phyloP scores from a whole-genome alignment of 2,113 vertebrate genomes.

The Scomber japonicus region DNA sequence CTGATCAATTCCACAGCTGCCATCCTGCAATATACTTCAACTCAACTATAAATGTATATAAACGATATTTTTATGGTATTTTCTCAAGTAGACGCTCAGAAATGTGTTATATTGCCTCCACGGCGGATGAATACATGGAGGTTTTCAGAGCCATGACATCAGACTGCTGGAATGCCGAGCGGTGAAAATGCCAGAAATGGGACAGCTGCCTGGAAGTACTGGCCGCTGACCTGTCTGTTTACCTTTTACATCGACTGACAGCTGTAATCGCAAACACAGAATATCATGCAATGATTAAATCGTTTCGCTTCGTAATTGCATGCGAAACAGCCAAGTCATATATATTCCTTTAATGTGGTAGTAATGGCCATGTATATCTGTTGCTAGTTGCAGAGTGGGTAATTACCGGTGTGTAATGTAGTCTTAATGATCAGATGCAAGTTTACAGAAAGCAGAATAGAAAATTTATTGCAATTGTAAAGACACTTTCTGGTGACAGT shows the following conservation, averaged over 20 bases:
- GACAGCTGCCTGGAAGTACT: constrained; percentile 78
- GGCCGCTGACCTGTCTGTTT: constrained; percentile 65
- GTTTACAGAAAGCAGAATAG: background rate
- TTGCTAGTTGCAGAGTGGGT: background rate
- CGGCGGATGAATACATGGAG: constrained; percentile 73
- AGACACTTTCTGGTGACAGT: constrained; percentile 64
- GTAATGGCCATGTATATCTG: background rate
- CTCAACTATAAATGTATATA: too few relatives aligned
- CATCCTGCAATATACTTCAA: accelerated
- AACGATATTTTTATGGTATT: accelerated
- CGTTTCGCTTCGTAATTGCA: background rate
- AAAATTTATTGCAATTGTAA: constrained; percentile 64
- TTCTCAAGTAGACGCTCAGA: background rate
- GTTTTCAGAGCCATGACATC: constrained; percentile 89
- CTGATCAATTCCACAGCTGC: too few relatives aligned
- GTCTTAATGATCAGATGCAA: constrained; percentile 7
- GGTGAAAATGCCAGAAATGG: constrained; percentile 86
- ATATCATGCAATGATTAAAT: constrained; percentile 4
- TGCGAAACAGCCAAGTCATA: constrained; percentile 1
- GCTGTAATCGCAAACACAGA: constrained; percentile 17
- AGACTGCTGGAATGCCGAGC: constrained; percentile 93
- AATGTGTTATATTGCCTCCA: constrained; percentile 49
- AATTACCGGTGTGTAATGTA: background rate
- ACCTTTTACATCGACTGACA: constrained; percentile 53
- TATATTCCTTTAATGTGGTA: background rate